Base-by-base conservation (phyloP, 2,113 vertebrate genomes). In the Prochilodus magdalenae region DNA sequence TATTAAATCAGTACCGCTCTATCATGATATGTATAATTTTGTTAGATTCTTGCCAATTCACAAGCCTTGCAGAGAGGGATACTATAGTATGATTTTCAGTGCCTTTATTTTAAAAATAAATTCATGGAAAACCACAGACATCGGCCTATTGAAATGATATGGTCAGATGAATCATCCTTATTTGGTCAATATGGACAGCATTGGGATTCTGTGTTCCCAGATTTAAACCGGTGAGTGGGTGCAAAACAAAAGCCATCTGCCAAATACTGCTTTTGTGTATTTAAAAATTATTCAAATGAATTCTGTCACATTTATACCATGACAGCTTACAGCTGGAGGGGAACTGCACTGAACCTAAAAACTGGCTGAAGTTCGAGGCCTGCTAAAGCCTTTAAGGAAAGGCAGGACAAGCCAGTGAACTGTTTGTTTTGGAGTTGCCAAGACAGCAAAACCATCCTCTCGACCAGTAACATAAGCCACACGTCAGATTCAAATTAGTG, bases 211-310 rank as follows among this genome's bases (percentile, higher is more conserved):
- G 40, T 51, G 26, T 59, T 70, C 49, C 44, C 51, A 69, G 51
- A 40, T 70, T 78, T 27, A 27, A 22, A 63, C 14, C 63, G 4
- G 29, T 11, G 57, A 36, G 22, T 49, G 12, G 8, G 26, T 4
- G 4, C 14, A 1, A 59, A 29, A 24, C 26, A n/a, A 53, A 57
- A 33, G 59, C 16, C 47, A 36, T 49, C 24, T 73, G 71, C 29
- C 4, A 65, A 65, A 16, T 1, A 15, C 24, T 20, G 30, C n/a
- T 79, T 47, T 47, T 60, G n/a, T 26, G 12, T 60, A 72, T 73
- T 72, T 33, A 62, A 79, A 80, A 80, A 72, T 30, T 44, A 72
- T 72, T 80, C 36, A 73, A 73, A 80, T 80, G 20, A 49, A 47
- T 27, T 57, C 20, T 27, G 62, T 27, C 16, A 33, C 20, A 36